Evolutionary conservation across 2,888 invertebrate species (phyloP).

Genomic region (Pollenia labialis): DNA sequence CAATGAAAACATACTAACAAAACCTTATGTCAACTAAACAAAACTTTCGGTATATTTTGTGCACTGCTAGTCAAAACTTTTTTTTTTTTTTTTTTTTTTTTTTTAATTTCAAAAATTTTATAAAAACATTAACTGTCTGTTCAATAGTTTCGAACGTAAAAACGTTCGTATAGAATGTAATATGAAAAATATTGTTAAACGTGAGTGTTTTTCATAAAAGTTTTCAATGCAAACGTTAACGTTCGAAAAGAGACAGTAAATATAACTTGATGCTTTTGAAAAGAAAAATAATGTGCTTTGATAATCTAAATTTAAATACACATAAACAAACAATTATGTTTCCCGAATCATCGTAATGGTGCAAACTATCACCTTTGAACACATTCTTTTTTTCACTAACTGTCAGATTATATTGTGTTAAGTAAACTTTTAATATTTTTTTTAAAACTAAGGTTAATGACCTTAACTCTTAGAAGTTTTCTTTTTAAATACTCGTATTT

Average conservation of each 20-base stretch:
- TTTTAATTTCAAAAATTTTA: no score
- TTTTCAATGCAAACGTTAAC: not conserved
- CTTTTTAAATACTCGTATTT: not conserved
- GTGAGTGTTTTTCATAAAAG: no score
- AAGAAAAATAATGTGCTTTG: not conserved
- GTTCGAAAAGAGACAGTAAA: not conserved
- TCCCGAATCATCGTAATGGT: no score
- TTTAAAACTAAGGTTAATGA: no score
- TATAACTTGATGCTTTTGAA: not conserved
- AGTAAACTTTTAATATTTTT: constrained; percentile 12
- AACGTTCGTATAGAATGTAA: no score
- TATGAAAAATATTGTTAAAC: no score
- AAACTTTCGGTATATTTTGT: constrained; percentile 73
- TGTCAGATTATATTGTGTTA: constrained; percentile 20
- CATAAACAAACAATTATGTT: no score
- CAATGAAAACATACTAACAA: constrained; percentile 73
- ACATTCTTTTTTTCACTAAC: constrained; percentile 3
- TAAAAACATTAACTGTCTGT: constrained; percentile 1
- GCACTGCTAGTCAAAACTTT: constrained; percentile 52
- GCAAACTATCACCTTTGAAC: not conserved
- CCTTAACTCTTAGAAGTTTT: constrained; percentile 3
- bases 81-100: constrained; percentile 2
- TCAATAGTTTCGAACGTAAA: no score
- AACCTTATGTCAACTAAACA: constrained; percentile 51
- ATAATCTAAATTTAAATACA: not conserved